Conservation (phyloP, 2,113 vertebrate genomes). For the Megaptera novaeangliae region DNA sequence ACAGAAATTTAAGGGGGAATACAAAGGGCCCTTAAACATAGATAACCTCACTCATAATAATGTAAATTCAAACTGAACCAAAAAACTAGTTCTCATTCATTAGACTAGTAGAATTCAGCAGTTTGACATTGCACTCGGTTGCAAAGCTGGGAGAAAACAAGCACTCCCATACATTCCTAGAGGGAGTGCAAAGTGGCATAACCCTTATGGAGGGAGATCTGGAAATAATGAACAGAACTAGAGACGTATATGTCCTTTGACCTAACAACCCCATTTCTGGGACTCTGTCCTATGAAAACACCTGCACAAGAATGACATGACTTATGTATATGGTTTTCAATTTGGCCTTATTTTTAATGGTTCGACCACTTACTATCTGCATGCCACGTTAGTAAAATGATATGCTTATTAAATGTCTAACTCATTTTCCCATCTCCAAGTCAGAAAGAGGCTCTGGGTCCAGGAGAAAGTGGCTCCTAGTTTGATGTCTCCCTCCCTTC, state of each 20-base stretch:
- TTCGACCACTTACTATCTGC: neutral
- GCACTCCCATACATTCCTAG: neutral
- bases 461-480: neutral
- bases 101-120: neutral
- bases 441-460: neutral
- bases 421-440: neutral
- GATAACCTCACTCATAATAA: neutral
- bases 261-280: neutral
- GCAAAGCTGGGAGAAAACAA: neutral
- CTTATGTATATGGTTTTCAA: neutral
- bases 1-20: neutral
- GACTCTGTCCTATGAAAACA: conserved; percentile 11
- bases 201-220: neutral
- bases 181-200: neutral
- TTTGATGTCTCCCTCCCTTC: neutral
- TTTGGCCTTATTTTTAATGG: neutral
- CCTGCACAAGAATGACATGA: neutral
- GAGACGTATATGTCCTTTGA: conserved; percentile 31
- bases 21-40: neutral
- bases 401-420: neutral
- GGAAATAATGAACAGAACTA: neutral
- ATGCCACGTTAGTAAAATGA: neutral
- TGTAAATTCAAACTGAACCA: neutral
- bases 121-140: neutral
- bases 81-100: neutral